These are phyloP conservation scores for Exephanes ischioxanthus DNA, from an alignment of 2,888 invertebrate genomes.

Conservation along the genomic window DNA sequence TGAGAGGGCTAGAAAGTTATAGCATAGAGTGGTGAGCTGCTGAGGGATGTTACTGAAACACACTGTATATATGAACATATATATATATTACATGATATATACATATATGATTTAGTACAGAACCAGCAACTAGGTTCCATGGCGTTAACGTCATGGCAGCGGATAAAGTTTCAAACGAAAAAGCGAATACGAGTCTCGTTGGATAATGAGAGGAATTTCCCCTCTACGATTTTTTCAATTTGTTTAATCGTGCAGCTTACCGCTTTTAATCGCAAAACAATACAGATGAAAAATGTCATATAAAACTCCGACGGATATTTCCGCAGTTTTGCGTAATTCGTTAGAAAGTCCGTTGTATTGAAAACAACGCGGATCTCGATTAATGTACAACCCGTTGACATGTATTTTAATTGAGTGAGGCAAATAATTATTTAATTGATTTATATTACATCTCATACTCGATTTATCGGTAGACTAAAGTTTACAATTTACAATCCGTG, in stretches of 20 bases:
- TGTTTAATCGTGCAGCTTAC: background rate
- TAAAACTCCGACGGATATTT: background rate
- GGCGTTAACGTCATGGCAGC: background rate
- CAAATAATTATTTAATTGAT: background rate
- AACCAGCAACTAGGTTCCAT: background rate
- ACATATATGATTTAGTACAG: background rate
- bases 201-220: background rate
- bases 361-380: background rate
- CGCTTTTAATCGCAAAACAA: background rate
- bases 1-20: background rate
- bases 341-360: background rate
- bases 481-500: background rate
- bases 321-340: background rate
- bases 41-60: background rate
- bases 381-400: background rate
- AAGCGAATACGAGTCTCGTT: background rate
- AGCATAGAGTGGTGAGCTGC: background rate
- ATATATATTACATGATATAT: background rate
- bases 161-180: slow-evolving; percentile 8
- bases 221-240: background rate
- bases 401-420: background rate
- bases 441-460: background rate
- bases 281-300: background rate
- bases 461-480: background rate
- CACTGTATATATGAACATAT: background rate